Base-by-base conservation (phyloP, 2,797 vertebrate species). In the Aselliscus stoliczkanus region DNA sequence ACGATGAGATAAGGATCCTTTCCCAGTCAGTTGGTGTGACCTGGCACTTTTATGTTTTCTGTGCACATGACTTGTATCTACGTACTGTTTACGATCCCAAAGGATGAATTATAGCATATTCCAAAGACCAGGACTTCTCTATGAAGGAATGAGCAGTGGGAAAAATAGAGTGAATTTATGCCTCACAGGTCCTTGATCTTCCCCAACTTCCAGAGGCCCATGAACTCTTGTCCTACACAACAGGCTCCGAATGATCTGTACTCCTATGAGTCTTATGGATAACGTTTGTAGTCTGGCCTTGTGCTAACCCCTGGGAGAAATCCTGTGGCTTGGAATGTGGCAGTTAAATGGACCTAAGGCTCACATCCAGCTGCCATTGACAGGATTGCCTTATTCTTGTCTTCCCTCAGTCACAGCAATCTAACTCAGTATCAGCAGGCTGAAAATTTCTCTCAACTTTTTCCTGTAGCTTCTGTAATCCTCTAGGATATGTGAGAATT, bases 351-450 rank as follows among this genome's bases (percentile, higher is more conserved):
- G 11, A 10, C 47, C 25, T 39, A 65, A 65, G 20, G 31, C 10
- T 52, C 29, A 18, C 62, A 34, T 73, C 14, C 29, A 80, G 23
- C 18, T 77, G 31, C 54, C 52, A 13, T 7, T 12, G 10, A n/a
- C 1, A 21, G 4, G 8, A 73, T 21, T 44, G 10, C 37, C 9
- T n/a, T 44, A 18, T 62, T 54, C 20, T 50, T 39, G 7, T n/a
- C 37, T 54, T 52, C 3, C 4, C 27, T 73, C 17, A 31, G 52
- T 37, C 17, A 88, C 20, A 37, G 11, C 14, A 18, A 1, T 4
- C 21, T 2, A 20, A 11, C 1, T 0, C 5, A 27, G 4, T 0
- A 29, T 0, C 4, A 27, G 3, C 0, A 29, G 12, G 20, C 10
- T 54, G 4, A 13, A 44, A 72, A 67, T 34, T 54, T 18, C 4